A percentile compares a stretch with the other conserved stretches of the same genome.
Conservation (phyloP, 2,113 vertebrate genomes). For the Carassius carassius region DNA sequence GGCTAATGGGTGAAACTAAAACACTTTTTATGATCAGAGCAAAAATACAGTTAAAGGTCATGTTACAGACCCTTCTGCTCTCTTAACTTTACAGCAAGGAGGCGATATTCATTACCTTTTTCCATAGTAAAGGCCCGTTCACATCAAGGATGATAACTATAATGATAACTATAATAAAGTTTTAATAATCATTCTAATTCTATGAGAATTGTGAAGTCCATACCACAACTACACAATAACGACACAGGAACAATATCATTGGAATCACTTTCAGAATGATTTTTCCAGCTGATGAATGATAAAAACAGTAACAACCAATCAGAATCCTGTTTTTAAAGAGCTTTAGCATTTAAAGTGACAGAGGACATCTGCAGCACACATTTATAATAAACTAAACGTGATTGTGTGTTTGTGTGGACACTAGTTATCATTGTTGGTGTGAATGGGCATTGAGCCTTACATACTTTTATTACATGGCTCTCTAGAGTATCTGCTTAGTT, state of each 20-base stretch:
- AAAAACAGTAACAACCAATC: neutral
- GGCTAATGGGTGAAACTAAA: constrained; percentile 7
- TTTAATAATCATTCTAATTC: neutral
- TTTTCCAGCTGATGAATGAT: neutral
- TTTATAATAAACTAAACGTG: neutral
- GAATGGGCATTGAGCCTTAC: too few species aligned
- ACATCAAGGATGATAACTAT: neutral
- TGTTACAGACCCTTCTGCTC: neutral
- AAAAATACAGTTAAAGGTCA: neutral
- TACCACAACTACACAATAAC: neutral
- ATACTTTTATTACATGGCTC: too few species aligned
- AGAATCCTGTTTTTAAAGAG: neutral
- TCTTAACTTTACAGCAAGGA: neutral
- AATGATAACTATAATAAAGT: too few species aligned
- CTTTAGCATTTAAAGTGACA: neutral
- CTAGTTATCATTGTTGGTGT: too few species aligned
- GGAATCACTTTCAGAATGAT: neutral
- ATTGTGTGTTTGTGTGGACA: too few species aligned
- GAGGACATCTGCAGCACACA: neutral
- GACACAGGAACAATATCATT: neutral
- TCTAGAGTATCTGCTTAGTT: too few species aligned
- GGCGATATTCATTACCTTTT: neutral
- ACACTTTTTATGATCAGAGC: neutral
- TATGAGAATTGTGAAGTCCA: neutral
- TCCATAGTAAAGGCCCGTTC: neutral